Evolutionary conservation across 2,888 invertebrate species (phyloP), one percentile per base, ranked within the genome.

Genomic region (Eurytoma adleriae): DNA sequence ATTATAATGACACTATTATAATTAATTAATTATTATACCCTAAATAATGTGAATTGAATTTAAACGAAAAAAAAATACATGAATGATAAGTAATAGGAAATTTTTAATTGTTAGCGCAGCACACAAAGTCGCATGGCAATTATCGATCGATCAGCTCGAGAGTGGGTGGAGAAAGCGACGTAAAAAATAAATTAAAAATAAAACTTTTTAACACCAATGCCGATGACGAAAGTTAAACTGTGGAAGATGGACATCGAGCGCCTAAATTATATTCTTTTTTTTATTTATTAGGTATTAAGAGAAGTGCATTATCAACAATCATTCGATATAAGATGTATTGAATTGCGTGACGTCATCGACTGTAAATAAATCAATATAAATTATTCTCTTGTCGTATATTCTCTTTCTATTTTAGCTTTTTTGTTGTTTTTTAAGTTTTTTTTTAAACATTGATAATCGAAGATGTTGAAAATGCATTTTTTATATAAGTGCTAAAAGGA

Each of bases 1-100:
- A 90, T 90, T 90, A 90, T 90, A 90, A 90, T 90, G 89, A 90
- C 87, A 90, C 89, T 89, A 90, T 90, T 89, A 90, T 89, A 90
- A 90, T 90, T 89, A 90, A 90, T 87, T 87, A 87, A 88, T 89
- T 89, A 89, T 90, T 89, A 89, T 89, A 89, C 89, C 88, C 90
- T 89, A 89, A 77, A 89, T 90, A 90, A 90, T 89, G 90, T 88
- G 90, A 90, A 90, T 89, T 90, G 90, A 89, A 89, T 89, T 89
- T 88, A 87, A 87, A 86, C 83, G 85, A 85, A 84, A 85, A 84
- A 84, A 85, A 85, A 82, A 85, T 86, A 87, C 87, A 88, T 86
- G 86, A 88, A 88, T 85, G 86, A 89, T 88, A 87, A 89, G 86
- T 87, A 87, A 89, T 89, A 90, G 89, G 87, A 87, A 88, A 90